A percentile compares a stretch with the other conserved stretches of the same genome.
These are phyloP conservation scores for Drosophila recens DNA, from an alignment of 2,888 invertebrate genomes.

Conservation along the genomic window DNA sequence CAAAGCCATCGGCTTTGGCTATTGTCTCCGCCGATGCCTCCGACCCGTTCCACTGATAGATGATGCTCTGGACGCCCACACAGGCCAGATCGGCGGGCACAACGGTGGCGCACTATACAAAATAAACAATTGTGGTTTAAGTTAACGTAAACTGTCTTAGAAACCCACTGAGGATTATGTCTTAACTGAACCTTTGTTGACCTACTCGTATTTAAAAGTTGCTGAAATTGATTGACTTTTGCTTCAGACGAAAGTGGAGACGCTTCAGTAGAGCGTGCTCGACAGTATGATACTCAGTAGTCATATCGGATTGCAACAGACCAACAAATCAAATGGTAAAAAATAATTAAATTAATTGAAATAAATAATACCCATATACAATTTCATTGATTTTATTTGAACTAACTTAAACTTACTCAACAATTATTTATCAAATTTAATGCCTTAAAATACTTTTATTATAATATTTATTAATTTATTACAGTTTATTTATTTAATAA, in stretches of 20 bases:
- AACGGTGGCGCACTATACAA: slow-evolving; percentile 72
- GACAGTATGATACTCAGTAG: not conserved
- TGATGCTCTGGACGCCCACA: slow-evolving; percentile 84
- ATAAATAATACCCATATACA: too few relatives aligned
- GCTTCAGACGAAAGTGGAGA: too few relatives aligned
- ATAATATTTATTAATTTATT: too few relatives aligned
- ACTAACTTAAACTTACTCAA: too few relatives aligned
- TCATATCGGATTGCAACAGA: not conserved
- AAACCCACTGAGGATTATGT: not conserved
- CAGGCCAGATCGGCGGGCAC: slow-evolving; percentile 73
- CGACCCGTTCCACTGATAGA: slow-evolving; percentile 85
- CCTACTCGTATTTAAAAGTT: not conserved
- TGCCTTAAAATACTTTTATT: too few relatives aligned
- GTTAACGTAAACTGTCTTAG: not conserved
- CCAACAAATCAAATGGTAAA: not conserved
- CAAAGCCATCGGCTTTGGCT: slow-evolving; percentile 77
- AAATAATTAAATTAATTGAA: not conserved
- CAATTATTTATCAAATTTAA: too few relatives aligned
- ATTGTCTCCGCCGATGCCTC: slow-evolving; percentile 76
- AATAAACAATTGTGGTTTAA: slow-evolving; percentile 12
- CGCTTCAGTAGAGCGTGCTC: not conserved
- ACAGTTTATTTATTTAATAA: too few relatives aligned
- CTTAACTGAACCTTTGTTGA: not conserved
- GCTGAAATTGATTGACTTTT: not conserved
- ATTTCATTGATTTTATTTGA: too few relatives aligned